These are phyloP conservation scores for Anorthoa munda DNA, from an alignment of 2,888 invertebrate genomes.

Conservation along the genomic window DNA sequence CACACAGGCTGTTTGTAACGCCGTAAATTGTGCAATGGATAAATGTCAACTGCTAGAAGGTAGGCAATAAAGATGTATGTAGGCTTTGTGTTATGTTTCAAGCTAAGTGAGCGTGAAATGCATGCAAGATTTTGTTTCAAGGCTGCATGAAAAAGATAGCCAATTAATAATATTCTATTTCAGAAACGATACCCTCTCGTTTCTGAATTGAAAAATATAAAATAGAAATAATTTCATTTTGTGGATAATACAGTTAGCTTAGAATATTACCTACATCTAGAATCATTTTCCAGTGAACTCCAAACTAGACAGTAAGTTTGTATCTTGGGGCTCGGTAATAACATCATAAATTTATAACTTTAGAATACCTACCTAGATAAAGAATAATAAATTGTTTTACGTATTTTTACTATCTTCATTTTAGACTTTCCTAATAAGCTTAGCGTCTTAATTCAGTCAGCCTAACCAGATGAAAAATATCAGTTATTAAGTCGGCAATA, in stretches of 20 bases:
- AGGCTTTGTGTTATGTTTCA: conserved; percentile 12
- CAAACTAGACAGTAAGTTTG: no score
- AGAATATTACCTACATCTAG: no score
- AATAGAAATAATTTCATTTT: no score
- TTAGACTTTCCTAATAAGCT: not conserved
- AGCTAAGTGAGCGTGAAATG: conserved; percentile 13
- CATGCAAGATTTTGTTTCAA: conserved; percentile 11
- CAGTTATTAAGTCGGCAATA: not conserved
- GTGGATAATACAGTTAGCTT: no score
- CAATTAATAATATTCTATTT: not conserved
- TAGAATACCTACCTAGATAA: no score
- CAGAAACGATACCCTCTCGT: not conserved
- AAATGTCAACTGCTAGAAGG: conserved; percentile 53
- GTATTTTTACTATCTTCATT: not conserved
- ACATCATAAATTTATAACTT: no score
- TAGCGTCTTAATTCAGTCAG: not conserved
- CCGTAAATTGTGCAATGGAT: conserved; percentile 53
- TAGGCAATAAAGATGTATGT: conserved; percentile 36
- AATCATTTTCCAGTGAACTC: no score
- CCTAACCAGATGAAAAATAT: not conserved
- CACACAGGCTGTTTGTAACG: conserved; percentile 43
- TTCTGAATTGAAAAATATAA: no score
- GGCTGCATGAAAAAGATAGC: not conserved
- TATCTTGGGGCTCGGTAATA: no score
- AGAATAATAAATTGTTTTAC: no score